phyloP scores from a whole-genome alignment of 2,113 vertebrate species.

The Misgurnus anguillicaudatus region DNA sequence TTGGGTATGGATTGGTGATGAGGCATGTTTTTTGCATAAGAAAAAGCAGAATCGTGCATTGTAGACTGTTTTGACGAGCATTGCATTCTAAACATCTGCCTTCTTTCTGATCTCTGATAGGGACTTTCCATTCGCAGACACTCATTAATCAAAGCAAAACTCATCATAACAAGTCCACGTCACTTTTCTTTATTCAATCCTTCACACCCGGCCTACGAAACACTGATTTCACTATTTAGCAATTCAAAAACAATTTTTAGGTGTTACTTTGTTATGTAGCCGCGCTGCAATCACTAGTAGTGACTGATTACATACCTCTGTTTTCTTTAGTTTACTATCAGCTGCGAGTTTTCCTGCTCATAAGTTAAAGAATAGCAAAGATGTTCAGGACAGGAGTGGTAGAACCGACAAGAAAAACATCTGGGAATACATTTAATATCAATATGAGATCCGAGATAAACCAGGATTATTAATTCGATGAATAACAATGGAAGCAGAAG shows the following conservation, averaged over 20 bases:
- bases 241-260: slow-evolving; percentile 73
- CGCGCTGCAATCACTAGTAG: slow-evolving; percentile 64
- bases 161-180: slow-evolving; percentile 69
- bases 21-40: neutral
- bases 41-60: slow-evolving; percentile 15
- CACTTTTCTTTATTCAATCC: slow-evolving; percentile 72
- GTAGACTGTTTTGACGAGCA: slow-evolving; percentile 35
- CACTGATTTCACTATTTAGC: slow-evolving; percentile 72
- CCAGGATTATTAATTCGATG: slow-evolving; percentile 41
- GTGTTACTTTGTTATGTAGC: slow-evolving; percentile 69
- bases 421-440: slow-evolving; percentile 45
- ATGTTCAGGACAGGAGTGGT: slow-evolving; percentile 42
- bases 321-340: slow-evolving; percentile 60
- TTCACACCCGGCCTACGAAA: slow-evolving; percentile 63
- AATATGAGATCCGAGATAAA: slow-evolving; percentile 39
- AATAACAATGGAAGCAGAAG: slow-evolving; percentile 32
- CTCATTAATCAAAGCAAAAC: slow-evolving; percentile 76
- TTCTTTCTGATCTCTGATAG: slow-evolving; percentile 59
- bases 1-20: neutral
- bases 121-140: slow-evolving; percentile 74
- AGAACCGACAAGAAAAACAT: slow-evolving; percentile 43
- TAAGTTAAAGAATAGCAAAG: slow-evolving; percentile 35
- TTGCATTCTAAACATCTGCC: slow-evolving; percentile 42
- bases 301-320: slow-evolving; percentile 56
- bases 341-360: slow-evolving; percentile 44